phyloP scores from a whole-genome alignment of 2,888 invertebrate genomes.

The Sesia bembeciformis region DNA sequence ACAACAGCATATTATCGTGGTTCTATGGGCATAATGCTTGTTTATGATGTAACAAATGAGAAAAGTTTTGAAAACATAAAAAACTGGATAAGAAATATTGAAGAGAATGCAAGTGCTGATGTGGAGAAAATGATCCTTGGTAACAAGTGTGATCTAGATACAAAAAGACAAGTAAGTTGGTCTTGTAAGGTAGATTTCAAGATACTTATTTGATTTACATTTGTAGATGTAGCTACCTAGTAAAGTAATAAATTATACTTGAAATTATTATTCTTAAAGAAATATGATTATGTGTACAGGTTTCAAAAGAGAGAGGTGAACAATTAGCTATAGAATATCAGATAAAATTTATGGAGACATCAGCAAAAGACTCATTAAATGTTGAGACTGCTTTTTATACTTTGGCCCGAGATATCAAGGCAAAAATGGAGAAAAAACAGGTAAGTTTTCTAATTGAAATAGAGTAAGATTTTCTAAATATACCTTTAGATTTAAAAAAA shows the following conservation, averaged over 20 bases:
- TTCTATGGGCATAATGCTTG: constrained; percentile 99
- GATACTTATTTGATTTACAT: no score
- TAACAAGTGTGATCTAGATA: constrained; percentile 98
- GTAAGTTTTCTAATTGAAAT: constrained; percentile 68
- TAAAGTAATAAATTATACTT: background rate
- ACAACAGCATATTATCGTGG: constrained; percentile 99
- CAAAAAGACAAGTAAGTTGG: constrained; percentile 86
- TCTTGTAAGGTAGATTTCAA: no score
- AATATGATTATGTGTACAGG: constrained; percentile 53
- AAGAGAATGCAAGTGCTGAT: constrained; percentile 98
- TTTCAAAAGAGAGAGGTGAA: constrained; percentile 96
- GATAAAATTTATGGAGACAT: constrained; percentile 99
- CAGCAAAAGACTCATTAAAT: constrained; percentile 97
- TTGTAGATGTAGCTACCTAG: no score
- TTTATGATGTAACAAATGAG: constrained; percentile 99
- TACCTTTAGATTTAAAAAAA: no score
- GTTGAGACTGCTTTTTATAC: constrained; percentile 99
- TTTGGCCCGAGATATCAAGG: constrained; percentile 96
- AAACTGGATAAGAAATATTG: constrained; percentile 99
- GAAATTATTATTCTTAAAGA: background rate
- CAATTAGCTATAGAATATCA: constrained; percentile 98
- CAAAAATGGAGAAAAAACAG: constrained; percentile 98
- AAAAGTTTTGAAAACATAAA: constrained; percentile 99
- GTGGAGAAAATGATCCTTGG: constrained; percentile 99
- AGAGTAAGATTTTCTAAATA: background rate